Base-by-base conservation (phyloP, 2,888 invertebrate species). In the Aphodius granarius region DNA sequence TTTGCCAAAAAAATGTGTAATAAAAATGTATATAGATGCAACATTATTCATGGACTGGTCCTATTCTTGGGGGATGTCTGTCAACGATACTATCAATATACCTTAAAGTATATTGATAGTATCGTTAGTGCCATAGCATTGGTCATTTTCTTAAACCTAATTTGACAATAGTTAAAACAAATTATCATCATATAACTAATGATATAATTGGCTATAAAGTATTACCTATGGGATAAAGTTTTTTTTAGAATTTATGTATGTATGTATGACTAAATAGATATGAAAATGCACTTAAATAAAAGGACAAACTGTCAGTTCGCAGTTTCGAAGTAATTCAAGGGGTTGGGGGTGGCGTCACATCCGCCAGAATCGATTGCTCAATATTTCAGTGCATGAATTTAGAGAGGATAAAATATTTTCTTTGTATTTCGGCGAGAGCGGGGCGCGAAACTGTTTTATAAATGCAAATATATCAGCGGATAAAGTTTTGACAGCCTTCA, bases 321-420 rank as follows among this genome's bases (percentile, higher is more conserved):
- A 43, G 43, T 43, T 43, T 43, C 43, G 43, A 43, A 43, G 43
- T 43, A 43, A 43, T 43, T 43, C 43, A 43, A 13, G 9, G n/a
- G n/a, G n/a, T n/a, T n/a, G 43, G 43, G 43, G 13, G 43, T 13
- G 5, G 9, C 43, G 43, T 43, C 43, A 13, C 43, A 6, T 43
- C 43, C 43, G 13, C 43, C 43, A n/a, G 68, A 68, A 22, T 68
- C 68, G 68, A 68, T 68, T 68, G 68, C 22, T 68, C 68, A 68
- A 68, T 68, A 68, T 68, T 68, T 68, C 68, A 68, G 68, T 18
- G 68, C 68, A 68, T 68, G 68, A 68, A 68, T 68, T 68, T 68
- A 22, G 22, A 68, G 68, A 68, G 43, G 68, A 68, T 68, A 68
- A 68, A 68, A 68, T 68, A 68, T 68, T 68, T 68, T 68, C 68